Evolutionary conservation across 2,888 invertebrate genomes (phyloP), one percentile per base, ranked within the genome.

Genomic region (Seira musarum): DNA sequence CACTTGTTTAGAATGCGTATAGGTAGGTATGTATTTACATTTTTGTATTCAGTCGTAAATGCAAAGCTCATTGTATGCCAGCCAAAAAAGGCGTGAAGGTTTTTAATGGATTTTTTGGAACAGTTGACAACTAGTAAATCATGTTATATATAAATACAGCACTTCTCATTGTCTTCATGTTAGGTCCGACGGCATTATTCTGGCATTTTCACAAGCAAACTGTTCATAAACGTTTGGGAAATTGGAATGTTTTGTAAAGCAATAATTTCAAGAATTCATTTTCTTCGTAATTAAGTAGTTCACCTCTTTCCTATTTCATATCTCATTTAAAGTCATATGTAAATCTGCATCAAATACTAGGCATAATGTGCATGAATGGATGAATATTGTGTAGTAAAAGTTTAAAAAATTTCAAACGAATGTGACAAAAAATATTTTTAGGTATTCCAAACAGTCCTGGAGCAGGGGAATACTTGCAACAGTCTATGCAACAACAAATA

Each of bases 401-500:
- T 46, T 46, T 46, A 46, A n/a, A n/a, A 3, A 10, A 57, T 57
- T 57, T 57, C 17, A n/a, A 57, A 57, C 3, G 13, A n/a, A 57
- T 13, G 13, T n/a, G n/a, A 3, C 17, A n/a, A n/a, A 3, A 57
- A 10, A n/a, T 57, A 19, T 6, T 57, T 57, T 57, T n/a, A 76
- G 76, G 76, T 24, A 76, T 76, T 25, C 30, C 69, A 15, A 10
- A 30, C 69, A 70, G 69, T 65, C 69, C 69, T 30, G 68, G 61
- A 25, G 82, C 87, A 67, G 82, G 87, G 60, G 83, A 85, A 40
- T 85, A 82, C 63, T 76, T 82, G 68, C 84, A 84, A 64, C 85
- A 83, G 17, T 83, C 83, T 25, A 72, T 85, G 73, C 85, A 83
- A 60, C 82, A 85, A 64, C 84, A 85, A 70, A 76, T 85, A 63